A percentile compares a stretch with the other conserved stretches of the same genome.
These are phyloP conservation scores for Scaptomyza caliginosa DNA, from an alignment of 2,888 invertebrate genomes.

Conservation along the genomic window DNA sequence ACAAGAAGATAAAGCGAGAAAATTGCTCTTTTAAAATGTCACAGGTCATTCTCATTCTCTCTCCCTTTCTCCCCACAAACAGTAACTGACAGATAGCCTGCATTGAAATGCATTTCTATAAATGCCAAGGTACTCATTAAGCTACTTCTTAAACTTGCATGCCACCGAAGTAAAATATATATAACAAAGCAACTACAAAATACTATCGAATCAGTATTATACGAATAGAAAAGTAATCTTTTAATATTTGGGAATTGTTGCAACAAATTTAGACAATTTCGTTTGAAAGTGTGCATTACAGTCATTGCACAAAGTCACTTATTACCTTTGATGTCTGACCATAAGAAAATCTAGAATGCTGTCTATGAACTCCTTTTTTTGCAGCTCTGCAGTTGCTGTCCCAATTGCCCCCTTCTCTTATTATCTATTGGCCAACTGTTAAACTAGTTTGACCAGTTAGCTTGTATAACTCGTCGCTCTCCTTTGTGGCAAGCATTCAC, in stretches of 20 bases:
- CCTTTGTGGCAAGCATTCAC: conserved; percentile 58
- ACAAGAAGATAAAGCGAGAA: conserved; percentile 13
- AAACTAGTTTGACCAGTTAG: conserved; percentile 75
- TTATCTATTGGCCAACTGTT: conserved; percentile 60
- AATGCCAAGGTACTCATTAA: conserved; percentile 29
- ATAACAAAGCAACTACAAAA: no score
- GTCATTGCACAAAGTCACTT: no score
- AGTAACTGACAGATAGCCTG: conserved; percentile 3
- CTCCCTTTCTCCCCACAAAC: background rate
- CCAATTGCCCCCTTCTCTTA: background rate
- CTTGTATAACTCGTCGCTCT: conserved; percentile 44
- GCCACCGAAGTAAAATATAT: no score
- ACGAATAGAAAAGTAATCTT: no score
- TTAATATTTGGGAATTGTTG: no score
- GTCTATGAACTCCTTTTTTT: conserved; percentile 56
- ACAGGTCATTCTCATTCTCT: conserved; percentile 32
- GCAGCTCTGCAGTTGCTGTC: background rate
- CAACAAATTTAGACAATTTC: no score
- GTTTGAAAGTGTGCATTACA: no score
- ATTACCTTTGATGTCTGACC: no score
- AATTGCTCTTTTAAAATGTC: conserved; percentile 47
- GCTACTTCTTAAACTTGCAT: no score
- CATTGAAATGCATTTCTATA: conserved; percentile 14
- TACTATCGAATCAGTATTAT: no score
- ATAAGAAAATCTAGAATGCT: conserved; percentile 29